Percentiles rank a stretch among this genome's conserved stretches.
Conservation (phyloP, 1,140 invertebrate genomes). For the Limonius californicus region DNA sequence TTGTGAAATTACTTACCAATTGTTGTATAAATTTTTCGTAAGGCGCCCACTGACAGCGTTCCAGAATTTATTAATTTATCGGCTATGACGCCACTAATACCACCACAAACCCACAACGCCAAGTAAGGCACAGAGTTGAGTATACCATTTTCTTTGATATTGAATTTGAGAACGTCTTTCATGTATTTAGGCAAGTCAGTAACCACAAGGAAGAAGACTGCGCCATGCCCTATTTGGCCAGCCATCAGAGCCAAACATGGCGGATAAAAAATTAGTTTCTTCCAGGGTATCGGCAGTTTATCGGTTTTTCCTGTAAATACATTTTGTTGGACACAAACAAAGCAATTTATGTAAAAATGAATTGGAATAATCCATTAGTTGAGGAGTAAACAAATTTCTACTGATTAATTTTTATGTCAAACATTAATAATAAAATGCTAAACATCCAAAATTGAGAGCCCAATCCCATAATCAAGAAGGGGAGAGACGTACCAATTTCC, state of each 20-base stretch:
- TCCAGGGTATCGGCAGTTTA: background rate
- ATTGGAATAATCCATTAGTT: no score
- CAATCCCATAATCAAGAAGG: no score
- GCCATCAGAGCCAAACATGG: background rate
- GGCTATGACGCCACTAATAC: background rate
- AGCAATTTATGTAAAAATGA: no score
- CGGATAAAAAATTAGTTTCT: background rate
- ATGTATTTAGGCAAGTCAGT: constrained; percentile 19
- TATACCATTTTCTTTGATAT: constrained; percentile 9
- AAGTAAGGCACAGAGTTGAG: constrained; percentile 12
- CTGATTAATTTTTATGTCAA: no score
- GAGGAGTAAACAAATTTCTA: no score
- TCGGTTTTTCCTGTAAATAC: no score
- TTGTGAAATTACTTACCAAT: background rate
- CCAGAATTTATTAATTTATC: background rate
- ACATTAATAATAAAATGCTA: no score
- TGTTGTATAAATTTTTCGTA: constrained; percentile 12
- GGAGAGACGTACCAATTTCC: constrained; percentile 55
- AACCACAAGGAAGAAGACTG: constrained; percentile 3
- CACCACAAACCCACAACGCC: background rate
- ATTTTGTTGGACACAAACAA: no score
- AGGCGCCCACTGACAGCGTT: background rate
- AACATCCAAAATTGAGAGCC: no score
- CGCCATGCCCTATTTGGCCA: constrained; percentile 11
- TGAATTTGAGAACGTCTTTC: constrained; percentile 16